These are phyloP conservation scores for Prostheceraeus crozeri DNA, from an alignment of 2,888 invertebrate species.

Conservation along the genomic window DNA sequence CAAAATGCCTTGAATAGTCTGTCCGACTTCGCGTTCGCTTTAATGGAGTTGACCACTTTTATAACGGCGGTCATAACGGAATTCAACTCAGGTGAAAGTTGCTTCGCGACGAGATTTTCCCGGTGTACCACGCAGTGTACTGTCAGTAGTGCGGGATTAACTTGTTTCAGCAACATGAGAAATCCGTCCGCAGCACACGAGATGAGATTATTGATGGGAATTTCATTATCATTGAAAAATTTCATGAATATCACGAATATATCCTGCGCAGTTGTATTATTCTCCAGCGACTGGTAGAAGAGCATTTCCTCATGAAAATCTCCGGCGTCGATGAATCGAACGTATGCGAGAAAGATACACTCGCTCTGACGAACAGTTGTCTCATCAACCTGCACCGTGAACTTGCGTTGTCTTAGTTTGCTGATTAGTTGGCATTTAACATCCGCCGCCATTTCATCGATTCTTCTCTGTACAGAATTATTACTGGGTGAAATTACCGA, in stretches of 20 bases:
- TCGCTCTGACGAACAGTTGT: constrained; percentile 26
- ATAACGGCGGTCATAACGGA: constrained; percentile 32
- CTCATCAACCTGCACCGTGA: constrained; percentile 37
- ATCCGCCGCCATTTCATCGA: constrained; percentile 37
- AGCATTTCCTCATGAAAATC: constrained; percentile 29
- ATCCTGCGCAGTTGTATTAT: background rate
- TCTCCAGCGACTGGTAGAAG: constrained; percentile 37
- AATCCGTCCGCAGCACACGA: constrained; percentile 26
- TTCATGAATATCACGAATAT: background rate
- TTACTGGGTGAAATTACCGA: constrained; percentile 32
- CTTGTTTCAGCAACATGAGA: too few species aligned
- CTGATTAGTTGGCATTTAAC: constrained; percentile 35
- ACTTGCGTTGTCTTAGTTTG: constrained; percentile 35
- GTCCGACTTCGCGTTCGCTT: constrained; percentile 39
- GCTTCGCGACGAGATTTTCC: constrained; percentile 40
- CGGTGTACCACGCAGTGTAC: constrained; percentile 40
- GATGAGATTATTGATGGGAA: constrained; percentile 1
- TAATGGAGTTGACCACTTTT: constrained; percentile 36
- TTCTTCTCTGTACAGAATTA: constrained; percentile 35
- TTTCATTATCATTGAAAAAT: constrained; percentile 10
- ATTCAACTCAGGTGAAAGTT: constrained; percentile 30
- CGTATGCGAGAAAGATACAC: background rate
- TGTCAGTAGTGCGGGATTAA: constrained; percentile 36
- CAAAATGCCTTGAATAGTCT: constrained; percentile 39
- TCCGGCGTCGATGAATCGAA: constrained; percentile 12